phyloP scores from a whole-genome alignment of 2,113 vertebrate genomes.

The Stegastes partitus region DNA sequence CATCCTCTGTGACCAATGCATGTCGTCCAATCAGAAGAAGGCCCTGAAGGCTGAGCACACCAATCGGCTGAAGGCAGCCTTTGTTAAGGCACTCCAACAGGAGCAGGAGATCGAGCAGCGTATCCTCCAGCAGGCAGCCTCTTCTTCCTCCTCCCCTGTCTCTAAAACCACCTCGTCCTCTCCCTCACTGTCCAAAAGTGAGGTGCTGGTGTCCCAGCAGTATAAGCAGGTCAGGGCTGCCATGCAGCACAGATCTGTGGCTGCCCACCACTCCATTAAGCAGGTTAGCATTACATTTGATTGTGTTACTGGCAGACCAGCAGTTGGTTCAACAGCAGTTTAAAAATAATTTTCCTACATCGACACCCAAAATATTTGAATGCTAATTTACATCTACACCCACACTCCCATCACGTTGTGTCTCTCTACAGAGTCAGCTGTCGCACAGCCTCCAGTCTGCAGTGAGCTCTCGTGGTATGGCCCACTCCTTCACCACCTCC shows the following conservation, averaged over 20 bases:
- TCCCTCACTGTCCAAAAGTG: slow-evolving; percentile 78
- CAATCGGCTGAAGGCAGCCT: slow-evolving; percentile 95
- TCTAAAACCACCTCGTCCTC: slow-evolving; percentile 76
- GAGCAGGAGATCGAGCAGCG: slow-evolving; percentile 98
- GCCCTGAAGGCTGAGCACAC: slow-evolving; percentile 97
- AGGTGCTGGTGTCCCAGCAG: slow-evolving; percentile 82
- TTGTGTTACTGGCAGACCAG: background rate
- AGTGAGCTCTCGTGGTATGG: slow-evolving; percentile 83
- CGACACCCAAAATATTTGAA: background rate
- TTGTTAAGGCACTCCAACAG: slow-evolving; percentile 98
- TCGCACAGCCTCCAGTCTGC: slow-evolving; percentile 85
- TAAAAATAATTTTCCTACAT: background rate
- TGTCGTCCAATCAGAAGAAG: slow-evolving; percentile 98
- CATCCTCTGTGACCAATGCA: slow-evolving; percentile 96
- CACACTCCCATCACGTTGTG: background rate
- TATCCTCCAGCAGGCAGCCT: slow-evolving; percentile 91
- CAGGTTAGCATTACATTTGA: slow-evolving; percentile 82
- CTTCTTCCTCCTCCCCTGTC: slow-evolving; percentile 72
- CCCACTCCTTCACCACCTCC: slow-evolving; percentile 90
- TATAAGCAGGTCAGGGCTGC: slow-evolving; percentile 83
- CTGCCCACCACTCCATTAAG: slow-evolving; percentile 91
- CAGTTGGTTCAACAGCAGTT: no score
- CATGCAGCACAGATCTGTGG: slow-evolving; percentile 81
- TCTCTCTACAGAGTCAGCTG: slow-evolving; percentile 86
- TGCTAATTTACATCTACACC: background rate